Evolutionary conservation across 2,888 invertebrate genomes (phyloP), one percentile per base, ranked within the genome.

Genomic region (Pammene aurita): DNA sequence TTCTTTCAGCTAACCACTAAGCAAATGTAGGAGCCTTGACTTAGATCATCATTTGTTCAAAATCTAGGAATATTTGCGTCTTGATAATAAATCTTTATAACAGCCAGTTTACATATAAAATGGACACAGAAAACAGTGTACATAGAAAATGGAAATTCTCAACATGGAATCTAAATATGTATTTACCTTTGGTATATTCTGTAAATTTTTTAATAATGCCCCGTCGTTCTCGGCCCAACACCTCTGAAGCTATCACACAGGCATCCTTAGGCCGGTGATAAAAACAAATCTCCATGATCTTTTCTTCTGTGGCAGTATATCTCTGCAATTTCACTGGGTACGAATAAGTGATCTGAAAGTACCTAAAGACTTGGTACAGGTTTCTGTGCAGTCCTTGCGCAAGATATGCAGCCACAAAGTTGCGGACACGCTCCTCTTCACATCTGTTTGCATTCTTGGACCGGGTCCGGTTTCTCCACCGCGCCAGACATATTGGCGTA

Each of bases 201-300:
- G 41, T 18, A 6, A 56, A 60, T 66, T 56, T 67, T 18, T 71
- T 71, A 50, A 66, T 66, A 16, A 74, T 57, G 11, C 70, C 70
- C 55, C 74, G 67, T 0, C 68, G 66, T 44, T 73, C 72, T 13
- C 74, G 52, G 1, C 70, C 68, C 7, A 74, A 61, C 16, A 74
- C 55, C 26, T 48, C 42, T 11, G 72, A 64, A 13, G 70, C 18
- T 9, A 64, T 66, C 1, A 18, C 9, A 38, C 55, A 54, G 6
- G 69, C 72, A 9, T 72, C 60, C 9, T 35, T 16, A 18, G 71
- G 71, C 7, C 41, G 42, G 14, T 72, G 60, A 18, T 64, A 52
- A 42, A 74, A 63, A 58, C 70, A 69, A 18, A 72, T 69, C 14
- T 73, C 35, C 63, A 74, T 72, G 9, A 74, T 42, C 48, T 55